Percentiles rank a stretch among this genome's conserved stretches.
These are phyloP conservation scores for Yponomeuta malinellus DNA, from an alignment of 2,888 invertebrate genomes.

Conservation along the genomic window DNA sequence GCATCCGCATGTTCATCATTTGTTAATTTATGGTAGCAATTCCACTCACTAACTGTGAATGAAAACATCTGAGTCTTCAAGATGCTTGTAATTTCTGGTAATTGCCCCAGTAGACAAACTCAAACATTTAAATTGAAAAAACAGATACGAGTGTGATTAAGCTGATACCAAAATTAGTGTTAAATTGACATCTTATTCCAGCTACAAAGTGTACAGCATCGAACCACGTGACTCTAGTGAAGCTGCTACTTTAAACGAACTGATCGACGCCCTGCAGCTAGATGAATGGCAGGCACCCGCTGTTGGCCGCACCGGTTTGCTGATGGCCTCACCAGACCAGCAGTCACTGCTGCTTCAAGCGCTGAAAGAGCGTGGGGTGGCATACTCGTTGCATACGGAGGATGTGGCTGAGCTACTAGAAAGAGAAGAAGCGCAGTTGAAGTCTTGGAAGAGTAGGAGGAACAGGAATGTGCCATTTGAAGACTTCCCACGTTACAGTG, in stretches of 20 bases:
- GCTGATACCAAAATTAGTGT: too few species aligned
- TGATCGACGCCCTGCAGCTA: neutral
- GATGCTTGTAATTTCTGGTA: too few species aligned
- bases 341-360: neutral
- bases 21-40: too few species aligned
- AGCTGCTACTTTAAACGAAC: neutral
- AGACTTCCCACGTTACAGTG: neutral
- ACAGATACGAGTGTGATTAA: too few species aligned
- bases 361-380: neutral
- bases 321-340: neutral
- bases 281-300: slow-evolving; percentile 4
- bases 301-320: neutral
- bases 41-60: too few species aligned
- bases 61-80: too few species aligned
- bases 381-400: neutral
- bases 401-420: neutral
- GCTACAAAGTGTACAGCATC: neutral
- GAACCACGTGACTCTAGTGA: neutral
- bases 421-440: neutral
- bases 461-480: neutral
- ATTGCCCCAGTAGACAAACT: too few species aligned
- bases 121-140: too few species aligned
- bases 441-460: neutral
- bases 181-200: neutral
- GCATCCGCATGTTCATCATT: too few species aligned